Evolutionary conservation across 64 coral and sea anemone genomes (phyloP), one percentile per base, ranked within the genome.

Genomic region (Pocillopora verrucosa): DNA sequence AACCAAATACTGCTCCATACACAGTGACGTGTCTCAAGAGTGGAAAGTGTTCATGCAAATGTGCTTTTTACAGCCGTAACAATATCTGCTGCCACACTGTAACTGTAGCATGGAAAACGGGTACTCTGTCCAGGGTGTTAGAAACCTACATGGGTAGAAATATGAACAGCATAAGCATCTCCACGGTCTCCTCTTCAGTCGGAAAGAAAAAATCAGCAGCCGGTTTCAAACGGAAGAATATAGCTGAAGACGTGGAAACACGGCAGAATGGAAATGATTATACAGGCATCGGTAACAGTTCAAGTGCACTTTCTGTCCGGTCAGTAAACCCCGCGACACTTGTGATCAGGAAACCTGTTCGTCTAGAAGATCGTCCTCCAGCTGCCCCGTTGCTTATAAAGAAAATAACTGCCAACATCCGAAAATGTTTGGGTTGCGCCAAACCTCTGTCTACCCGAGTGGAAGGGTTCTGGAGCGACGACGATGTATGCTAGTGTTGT

Each of bases 11-110:
- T 80, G 77, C 77, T 60, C 77, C 77, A 12, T 81, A 81, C 13
- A 81, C 79, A 36, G 79, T 81, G n/a, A 81, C 34, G 22, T 81
- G 79, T 16, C 79, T 81, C 36, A 80, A 80, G 56, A 80, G 13
- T 80, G 77, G 77, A 17, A 80, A 80, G n/a, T 62, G 60, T 62
- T 62, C 60, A 24, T 61, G 78, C 56, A n/a, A 59, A 80, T 61
- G 78, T 25, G 0, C n/a, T 24, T 80, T 61, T 61, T 80, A 80
- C 61, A 25, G 24, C 58, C 58, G 78, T 16, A 13, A 80, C 78
- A 80, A 80, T 80, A 22, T 80, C 78, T 80, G 58, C 78, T 22
- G 13, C 7, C 78, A 80, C 7, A 60, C 78, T 11, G 22, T 80
- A 26, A 58, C 1, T 7, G 24, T 80, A 25, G 26, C 78, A 16